Evolutionary conservation across 2,888 invertebrate species (phyloP), one percentile per base, ranked within the genome.

Genomic region (Folsomia candida): DNA sequence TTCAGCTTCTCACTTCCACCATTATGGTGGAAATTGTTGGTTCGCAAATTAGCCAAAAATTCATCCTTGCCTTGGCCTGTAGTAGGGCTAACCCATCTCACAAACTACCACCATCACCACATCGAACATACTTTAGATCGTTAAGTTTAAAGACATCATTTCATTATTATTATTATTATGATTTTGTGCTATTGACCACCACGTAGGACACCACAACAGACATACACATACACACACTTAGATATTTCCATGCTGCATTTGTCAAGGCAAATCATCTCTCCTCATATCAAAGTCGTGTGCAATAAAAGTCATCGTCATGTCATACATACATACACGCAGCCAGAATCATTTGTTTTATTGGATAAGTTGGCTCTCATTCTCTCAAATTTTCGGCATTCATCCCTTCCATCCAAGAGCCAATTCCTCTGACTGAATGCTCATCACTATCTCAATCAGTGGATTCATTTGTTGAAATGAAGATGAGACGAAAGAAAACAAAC

Each of bases 271-370:
- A 54, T 54, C 18, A 14, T 14, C 54, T 54, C n/a, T 22, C 4
- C 6, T 14, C 54, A 54, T 24, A 27, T 60, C 60, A 28, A n/a
- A 26, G 27, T 61, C 61, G 61, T 61, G 61, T 61, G 28, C 28
- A 61, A 61, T 61, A 26, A 61, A 61, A 61, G 29, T 61, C 61
- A 28, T 61, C 14, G 26, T 27, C 27, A 61, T 61, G 4, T 54
- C 22, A 20, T 54, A 4, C n/a, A 4, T 54, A n/a, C n/a, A n/a
- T n/a, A n/a, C n/a, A 54, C 6, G 54, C 4, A 4, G 54, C 6
- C 20, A 4, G 54, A 20, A n/a, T 20, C 20, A 54, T 54, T 18
- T 4, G 11, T 54, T 54, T 37, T 37, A 37, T 37, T 4, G 37
- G 4, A 37, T 37, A 37, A 37, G 37, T 37, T 37, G 37, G 37